Conservation (phyloP, 2,797 vertebrate species). For the Anniella stebbinsi region DNA sequence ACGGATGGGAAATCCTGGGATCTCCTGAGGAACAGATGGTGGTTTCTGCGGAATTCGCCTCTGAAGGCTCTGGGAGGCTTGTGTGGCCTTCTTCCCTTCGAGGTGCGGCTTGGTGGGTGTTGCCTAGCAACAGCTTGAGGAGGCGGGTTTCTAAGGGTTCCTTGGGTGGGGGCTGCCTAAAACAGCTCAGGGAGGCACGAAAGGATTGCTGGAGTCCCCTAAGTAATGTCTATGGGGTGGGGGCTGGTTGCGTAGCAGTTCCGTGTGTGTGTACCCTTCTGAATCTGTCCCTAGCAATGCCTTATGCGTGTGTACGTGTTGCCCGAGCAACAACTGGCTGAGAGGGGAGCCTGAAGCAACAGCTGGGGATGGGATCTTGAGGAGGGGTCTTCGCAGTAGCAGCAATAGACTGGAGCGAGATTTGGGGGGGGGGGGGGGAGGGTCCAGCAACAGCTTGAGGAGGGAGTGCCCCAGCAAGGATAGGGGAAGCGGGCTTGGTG, state of each 20-base stretch:
- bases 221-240: background rate
- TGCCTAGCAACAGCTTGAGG: background rate
- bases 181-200: background rate
- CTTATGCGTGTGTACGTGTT: too few species aligned
- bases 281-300: background rate
- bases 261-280: background rate
- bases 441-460: background rate
- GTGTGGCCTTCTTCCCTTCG: too few species aligned
- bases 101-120: background rate
- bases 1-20: background rate
- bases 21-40: background rate
- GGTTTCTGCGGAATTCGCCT: background rate
- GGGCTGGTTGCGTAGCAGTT: too few species aligned
- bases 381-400: background rate
- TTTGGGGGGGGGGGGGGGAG: background rate
- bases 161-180: background rate
- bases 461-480: too few species aligned
- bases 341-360: background rate
- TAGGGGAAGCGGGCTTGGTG: background rate
- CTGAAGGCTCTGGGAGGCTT: background rate
- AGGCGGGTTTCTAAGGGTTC: background rate
- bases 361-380: background rate
- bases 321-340: background rate
- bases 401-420: background rate
- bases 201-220: background rate